Base-by-base conservation (phyloP, 23 tunicate genomes). In the Trididemnum nubilum region DNA sequence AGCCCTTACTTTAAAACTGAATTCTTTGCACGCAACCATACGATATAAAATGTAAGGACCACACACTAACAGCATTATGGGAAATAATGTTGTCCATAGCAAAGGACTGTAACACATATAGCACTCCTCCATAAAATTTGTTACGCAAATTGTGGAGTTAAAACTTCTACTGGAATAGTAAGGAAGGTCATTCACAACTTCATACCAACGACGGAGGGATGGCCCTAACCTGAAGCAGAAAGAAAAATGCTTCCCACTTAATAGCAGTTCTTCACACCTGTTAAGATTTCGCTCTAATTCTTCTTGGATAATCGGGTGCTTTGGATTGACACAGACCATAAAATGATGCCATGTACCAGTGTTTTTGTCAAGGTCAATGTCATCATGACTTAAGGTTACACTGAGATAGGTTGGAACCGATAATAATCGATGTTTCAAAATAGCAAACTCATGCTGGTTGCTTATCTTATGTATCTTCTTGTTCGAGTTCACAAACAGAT, bases 281-380 rank as follows among this genome's bases (percentile, higher is more conserved):
- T 24, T 73, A 2, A 73, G 58, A 39, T 73, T 38, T 38, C 21
- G 30, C 15, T 37, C 32, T 34, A 73, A 31, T 24, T 73, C 58
- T 2, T 38, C 26, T 23, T 31, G 30, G 29, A 73, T 39, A 9
- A 58, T 26, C 3, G 57, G 57, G 39, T 73, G 29, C 29, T 40
- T 40, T 21, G 78, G 78, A 39, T 73, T 73, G 5, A 73, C 28
- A 26, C 78, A 73, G 5, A 73, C 78, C 58, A 73, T 73, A 39
- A 73, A 73, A 26, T 73, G 57, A 38, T 73, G 78, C 57, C 57
- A 73, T 30, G 29, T 38, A 21, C 58, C 57, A 2, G 32, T 73
- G 27, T 21, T n/a, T 4, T 67, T 67, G 5, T 67, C 74, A 7
- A 67, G 7, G 38, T 67, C 74, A 67, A 67, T 24, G 24, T 38